A percentile compares a stretch with the other conserved stretches of the same genome.
These are phyloP conservation scores for Balearica regulorum DNA, from an alignment of 2,797 vertebrate genomes.

Conservation along the genomic window DNA sequence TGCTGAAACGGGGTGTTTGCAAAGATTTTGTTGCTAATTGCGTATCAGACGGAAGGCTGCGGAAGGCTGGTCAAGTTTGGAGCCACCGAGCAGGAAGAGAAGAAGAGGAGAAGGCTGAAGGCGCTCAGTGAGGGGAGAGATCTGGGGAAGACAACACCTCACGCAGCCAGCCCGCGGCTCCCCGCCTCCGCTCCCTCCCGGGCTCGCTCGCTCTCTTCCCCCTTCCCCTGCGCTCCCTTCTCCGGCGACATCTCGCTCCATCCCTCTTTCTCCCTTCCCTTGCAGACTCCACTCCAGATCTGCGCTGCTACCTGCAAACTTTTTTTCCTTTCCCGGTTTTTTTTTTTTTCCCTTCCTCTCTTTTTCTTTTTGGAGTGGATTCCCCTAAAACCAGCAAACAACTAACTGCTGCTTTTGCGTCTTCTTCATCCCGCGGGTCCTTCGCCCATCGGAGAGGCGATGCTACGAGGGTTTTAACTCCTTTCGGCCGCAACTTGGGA, in stretches of 20 bases:
- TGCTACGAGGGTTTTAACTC: conserved; percentile 66
- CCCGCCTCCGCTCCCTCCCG: conserved; percentile 26
- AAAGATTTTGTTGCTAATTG: conserved; percentile 76
- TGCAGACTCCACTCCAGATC: conserved; percentile 57
- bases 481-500: conserved; percentile 54
- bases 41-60: conserved; percentile 76
- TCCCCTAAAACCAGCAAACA: conserved; percentile 37
- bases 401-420: conserved; percentile 51
- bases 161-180: conserved; percentile 44
- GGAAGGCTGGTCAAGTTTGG: conserved; percentile 79
- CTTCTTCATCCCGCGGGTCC: conserved; percentile 38
- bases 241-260: not conserved
- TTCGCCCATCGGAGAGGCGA: conserved; percentile 32
- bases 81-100: conserved; percentile 78
- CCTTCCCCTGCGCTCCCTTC: not conserved
- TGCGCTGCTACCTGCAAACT: conserved; percentile 65
- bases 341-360: fast-evolving
- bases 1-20: conserved; percentile 67
- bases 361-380: conserved; percentile 14
- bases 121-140: conserved; percentile 46
- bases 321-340: conserved; percentile 40
- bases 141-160: conserved; percentile 31
- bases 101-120: conserved; percentile 72
- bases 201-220: conserved; percentile 18
- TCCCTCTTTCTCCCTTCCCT: conserved; percentile 10